Evolutionary conservation across 2,797 vertebrate genomes (phyloP).

Genomic region (Phataginus tetradactyla): DNA sequence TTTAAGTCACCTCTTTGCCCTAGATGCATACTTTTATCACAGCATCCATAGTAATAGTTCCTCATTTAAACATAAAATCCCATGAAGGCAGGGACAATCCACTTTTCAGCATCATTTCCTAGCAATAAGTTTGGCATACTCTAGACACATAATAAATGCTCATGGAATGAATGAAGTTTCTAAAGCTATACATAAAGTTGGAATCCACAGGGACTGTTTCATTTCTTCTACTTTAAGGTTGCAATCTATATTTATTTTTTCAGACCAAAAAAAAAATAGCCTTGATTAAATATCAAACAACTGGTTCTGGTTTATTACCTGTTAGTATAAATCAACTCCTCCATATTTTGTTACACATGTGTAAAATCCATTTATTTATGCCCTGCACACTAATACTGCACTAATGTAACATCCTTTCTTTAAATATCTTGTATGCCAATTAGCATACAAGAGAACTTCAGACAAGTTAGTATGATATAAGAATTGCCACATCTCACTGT

Average conservation of each 20-base stretch:
- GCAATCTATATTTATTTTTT: background rate
- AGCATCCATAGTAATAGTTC: background rate
- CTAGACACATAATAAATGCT: background rate
- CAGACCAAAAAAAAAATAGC: background rate
- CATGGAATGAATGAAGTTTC: background rate
- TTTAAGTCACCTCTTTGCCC: background rate
- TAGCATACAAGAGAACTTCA: conserved; percentile 19
- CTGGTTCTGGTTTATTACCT: background rate
- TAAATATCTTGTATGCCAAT: background rate
- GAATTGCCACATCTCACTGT: conserved; percentile 61
- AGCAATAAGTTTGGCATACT: background rate
- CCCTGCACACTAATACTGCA: background rate
- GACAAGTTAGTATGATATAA: conserved; percentile 60
- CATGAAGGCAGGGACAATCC: background rate
- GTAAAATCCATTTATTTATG: background rate
- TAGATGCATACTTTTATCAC: background rate
- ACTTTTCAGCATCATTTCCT: background rate
- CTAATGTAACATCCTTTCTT: background rate
- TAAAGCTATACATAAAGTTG: background rate
- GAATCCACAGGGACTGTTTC: background rate
- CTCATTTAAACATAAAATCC: background rate
- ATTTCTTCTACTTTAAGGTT: background rate
- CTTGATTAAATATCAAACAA: background rate
- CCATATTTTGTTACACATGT: background rate
- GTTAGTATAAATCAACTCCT: background rate